A percentile compares a stretch with the other conserved stretches of the same genome.
These are phyloP conservation scores for Phaethornis superciliosus DNA, from an alignment of 2,113 vertebrate species.

Conservation along the genomic window DNA sequence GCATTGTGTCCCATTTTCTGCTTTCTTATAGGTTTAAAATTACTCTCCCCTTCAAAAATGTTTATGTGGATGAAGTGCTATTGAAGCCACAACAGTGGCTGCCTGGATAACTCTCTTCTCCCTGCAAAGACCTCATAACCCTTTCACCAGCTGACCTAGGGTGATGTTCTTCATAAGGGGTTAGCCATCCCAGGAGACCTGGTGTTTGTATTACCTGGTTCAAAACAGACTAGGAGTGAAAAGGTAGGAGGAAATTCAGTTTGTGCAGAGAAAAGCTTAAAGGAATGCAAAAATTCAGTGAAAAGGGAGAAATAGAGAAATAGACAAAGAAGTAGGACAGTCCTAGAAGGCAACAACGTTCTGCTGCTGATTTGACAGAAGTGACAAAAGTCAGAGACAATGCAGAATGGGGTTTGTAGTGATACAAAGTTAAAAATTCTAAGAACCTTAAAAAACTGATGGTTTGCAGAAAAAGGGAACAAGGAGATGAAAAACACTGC, in stretches of 20 bases:
- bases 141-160: neutral
- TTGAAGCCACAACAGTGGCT: neutral
- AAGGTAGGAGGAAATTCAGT: neutral
- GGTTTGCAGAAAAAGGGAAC: neutral
- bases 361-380: neutral
- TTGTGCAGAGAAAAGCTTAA: neutral
- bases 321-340: neutral
- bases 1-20: neutral
- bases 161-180: neutral
- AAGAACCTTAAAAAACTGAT: neutral
- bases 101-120: neutral
- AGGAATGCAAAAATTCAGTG: neutral
- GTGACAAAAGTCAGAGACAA: neutral
- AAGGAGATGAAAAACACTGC: neutral
- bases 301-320: neutral
- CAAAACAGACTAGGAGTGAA: neutral
- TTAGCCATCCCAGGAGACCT: neutral
- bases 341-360: neutral
- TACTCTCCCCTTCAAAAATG: neutral
- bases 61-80: neutral
- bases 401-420: neutral
- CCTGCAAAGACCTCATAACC: neutral
- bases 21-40: neutral
- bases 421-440: neutral
- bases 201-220: neutral